phyloP scores from a whole-genome alignment of 1,140 invertebrate genomes.

The Chlorops oryzae region DNA sequence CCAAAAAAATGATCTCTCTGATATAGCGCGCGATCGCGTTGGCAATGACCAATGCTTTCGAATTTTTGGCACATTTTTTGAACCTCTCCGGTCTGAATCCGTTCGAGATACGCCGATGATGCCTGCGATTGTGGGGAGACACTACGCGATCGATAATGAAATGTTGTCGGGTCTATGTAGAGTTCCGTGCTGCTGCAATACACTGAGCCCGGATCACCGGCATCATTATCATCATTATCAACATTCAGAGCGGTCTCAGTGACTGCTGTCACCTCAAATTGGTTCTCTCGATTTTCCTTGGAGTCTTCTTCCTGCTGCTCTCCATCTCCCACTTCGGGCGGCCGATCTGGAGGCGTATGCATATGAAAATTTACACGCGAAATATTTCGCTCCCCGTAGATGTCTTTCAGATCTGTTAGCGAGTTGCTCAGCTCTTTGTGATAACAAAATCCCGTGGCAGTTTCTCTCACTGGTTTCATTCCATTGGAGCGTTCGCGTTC shows the following conservation, averaged over 20 bases:
- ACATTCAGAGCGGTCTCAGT: not conserved
- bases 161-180: conserved; percentile 24
- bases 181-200: not conserved
- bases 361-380: conserved; percentile 46
- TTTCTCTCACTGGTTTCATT: conserved; percentile 10
- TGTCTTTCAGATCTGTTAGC: conserved; percentile 68
- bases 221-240: too few species aligned
- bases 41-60: conserved; percentile 55
- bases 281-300: not conserved
- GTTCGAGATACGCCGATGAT: conserved; percentile 56
- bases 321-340: conserved; percentile 23
- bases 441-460: too few species aligned
- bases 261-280: not conserved
- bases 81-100: conserved; percentile 69
- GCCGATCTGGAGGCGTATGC: conserved; percentile 38
- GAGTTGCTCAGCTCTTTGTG: conserved; percentile 52
- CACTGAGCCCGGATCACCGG: too few species aligned
- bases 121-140: conserved; percentile 53
- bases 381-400: conserved; percentile 64
- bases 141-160: conserved; percentile 57
- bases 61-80: conserved; percentile 65
- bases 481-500: conserved; percentile 24
- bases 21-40: conserved; percentile 26
- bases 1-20: conserved; percentile 46
- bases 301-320: conserved; percentile 6